A percentile compares a stretch with the other conserved stretches of the same genome.
Conservation (phyloP, 2,888 invertebrate species). For the Mechanitis mazaeus region DNA sequence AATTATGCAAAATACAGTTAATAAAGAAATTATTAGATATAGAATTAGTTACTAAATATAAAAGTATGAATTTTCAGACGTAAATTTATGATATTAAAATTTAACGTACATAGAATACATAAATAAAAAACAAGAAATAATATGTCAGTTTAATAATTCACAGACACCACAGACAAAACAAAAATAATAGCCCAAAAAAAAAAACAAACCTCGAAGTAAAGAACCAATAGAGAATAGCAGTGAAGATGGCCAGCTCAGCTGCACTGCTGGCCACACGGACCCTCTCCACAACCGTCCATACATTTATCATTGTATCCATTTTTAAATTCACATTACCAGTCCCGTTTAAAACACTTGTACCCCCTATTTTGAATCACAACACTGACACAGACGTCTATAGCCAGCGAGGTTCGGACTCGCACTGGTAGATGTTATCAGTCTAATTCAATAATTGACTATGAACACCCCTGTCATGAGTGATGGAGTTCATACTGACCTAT, state of each 20-base stretch:
- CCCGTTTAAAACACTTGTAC: slow-evolving; percentile 44
- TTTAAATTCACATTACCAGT: slow-evolving; percentile 62
- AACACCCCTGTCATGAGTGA: background rate
- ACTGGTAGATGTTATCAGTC: background rate
- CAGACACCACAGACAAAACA: too few species aligned
- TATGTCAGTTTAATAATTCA: too few species aligned
- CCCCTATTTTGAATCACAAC: slow-evolving; percentile 40
- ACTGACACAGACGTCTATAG: background rate
- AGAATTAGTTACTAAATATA: too few species aligned
- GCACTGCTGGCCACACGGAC: slow-evolving; percentile 76
- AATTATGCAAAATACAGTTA: too few species aligned
- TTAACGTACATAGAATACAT: background rate
- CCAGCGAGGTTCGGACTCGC: background rate
- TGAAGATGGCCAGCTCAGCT: slow-evolving; percentile 78
- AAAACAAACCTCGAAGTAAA: slow-evolving; percentile 76
- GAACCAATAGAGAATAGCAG: slow-evolving; percentile 78
- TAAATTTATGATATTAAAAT: too few species aligned
- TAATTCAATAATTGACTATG: background rate
- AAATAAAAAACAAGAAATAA: slow-evolving; percentile 6
- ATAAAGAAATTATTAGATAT: too few species aligned
- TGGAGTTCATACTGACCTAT: background rate
- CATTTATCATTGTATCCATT: slow-evolving; percentile 68
- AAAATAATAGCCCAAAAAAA: slow-evolving; percentile 12
- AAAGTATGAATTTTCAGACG: too few species aligned
- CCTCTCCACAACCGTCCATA: slow-evolving; percentile 70